A percentile compares a stretch with the other conserved stretches of the same genome.
These are phyloP conservation scores for Lasioglossum figueresi DNA, from an alignment of 2,888 invertebrate genomes.

Conservation along the genomic window DNA sequence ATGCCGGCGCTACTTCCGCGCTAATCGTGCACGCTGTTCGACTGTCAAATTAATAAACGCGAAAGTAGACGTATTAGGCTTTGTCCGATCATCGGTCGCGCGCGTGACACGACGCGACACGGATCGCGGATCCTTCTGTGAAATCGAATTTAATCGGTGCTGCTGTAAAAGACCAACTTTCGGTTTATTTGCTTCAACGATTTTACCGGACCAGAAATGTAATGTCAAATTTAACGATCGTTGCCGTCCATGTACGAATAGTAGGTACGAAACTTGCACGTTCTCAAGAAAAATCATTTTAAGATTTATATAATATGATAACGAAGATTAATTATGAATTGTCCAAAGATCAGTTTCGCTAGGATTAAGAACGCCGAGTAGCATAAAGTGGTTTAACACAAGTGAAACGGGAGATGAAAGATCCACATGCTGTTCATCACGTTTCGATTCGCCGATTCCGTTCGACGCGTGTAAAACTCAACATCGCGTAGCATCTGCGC, in stretches of 20 bases:
- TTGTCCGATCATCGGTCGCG: background rate
- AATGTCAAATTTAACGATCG: no score
- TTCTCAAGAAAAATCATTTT: background rate
- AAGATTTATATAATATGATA: no score
- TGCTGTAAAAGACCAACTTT: background rate
- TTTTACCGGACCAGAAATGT: no score
- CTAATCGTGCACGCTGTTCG: background rate
- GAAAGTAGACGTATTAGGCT: background rate
- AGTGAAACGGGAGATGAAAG: background rate
- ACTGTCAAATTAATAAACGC: background rate
- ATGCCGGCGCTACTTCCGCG: conserved; percentile 25
- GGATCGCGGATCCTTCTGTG: background rate
- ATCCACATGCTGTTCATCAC: background rate
- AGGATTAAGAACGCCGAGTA: background rate
- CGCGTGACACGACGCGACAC: background rate
- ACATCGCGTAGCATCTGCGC: background rate
- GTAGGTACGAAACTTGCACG: background rate
- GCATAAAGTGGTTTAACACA: background rate
- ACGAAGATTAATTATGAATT: background rate
- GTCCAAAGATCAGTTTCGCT: background rate
- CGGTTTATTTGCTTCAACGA: background rate
- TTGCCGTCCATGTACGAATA: background rate
- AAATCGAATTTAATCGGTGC: background rate
- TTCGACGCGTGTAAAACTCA: background rate
- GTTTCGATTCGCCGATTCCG: background rate